Evolutionary conservation across 2,888 invertebrate genomes (phyloP).

Genomic region (Hyposoter didymator): DNA sequence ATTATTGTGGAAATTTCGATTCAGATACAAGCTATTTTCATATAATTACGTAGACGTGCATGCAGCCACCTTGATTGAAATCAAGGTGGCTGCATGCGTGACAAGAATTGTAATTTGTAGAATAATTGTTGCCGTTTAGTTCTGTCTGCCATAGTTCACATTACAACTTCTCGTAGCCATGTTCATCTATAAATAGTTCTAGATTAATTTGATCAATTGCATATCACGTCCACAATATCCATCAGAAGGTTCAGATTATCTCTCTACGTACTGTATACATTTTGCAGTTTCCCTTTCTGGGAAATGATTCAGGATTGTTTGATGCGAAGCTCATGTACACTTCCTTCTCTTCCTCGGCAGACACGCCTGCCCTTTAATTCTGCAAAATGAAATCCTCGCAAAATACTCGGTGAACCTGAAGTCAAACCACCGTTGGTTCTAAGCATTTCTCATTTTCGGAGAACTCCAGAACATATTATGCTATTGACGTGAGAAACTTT

Average conservation of each 20-base stretch:
- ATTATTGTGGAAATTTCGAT: too few species aligned
- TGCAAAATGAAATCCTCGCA: neutral
- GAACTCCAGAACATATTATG: conserved; percentile 46
- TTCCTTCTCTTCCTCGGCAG: neutral
- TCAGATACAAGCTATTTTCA: too few species aligned
- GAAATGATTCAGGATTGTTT: conserved; percentile 52
- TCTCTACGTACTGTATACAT: neutral
- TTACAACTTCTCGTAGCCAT: neutral
- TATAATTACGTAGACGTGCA: neutral
- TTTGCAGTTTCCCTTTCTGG: conserved; percentile 22
- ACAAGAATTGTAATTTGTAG: neutral
- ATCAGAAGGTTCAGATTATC: neutral
- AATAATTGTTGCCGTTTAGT: neutral
- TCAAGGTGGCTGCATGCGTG: too few species aligned
- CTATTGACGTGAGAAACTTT: conserved; percentile 70
- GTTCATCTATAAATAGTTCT: neutral
- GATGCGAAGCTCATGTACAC: conserved; percentile 20
- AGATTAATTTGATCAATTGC: neutral
- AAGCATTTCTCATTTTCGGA: conserved; percentile 43
- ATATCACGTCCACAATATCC: neutral
- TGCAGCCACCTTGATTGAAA: neutral
- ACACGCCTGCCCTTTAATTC: neutral
- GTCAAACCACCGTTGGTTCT: conserved; percentile 16
- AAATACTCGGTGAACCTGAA: conserved; percentile 18
- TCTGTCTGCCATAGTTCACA: neutral